A percentile compares a stretch with the other conserved stretches of the same genome.
Evolutionary conservation across 1,140 invertebrate genomes (phyloP).

Genomic region (Mya arenaria): DNA sequence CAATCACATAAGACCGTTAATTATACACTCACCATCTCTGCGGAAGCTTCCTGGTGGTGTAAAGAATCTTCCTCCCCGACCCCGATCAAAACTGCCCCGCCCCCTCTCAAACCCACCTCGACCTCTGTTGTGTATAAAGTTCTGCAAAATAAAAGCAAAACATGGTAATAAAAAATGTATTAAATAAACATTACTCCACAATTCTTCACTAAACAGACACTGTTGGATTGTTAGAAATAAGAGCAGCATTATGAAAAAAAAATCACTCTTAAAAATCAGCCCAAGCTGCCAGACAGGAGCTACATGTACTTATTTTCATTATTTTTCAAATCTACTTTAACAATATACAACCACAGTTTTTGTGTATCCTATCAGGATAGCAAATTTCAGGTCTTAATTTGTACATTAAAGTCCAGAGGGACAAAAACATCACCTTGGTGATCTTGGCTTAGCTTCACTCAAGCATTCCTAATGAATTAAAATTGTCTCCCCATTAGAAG

Average conservation of each 20-base stretch:
- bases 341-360: no score
- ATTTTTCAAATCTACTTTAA: no score
- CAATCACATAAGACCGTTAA: slow-evolving; percentile 1
- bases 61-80: slow-evolving; percentile 74
- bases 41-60: slow-evolving; percentile 75
- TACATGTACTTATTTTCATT: neutral
- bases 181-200: neutral
- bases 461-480: neutral
- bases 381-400: neutral
- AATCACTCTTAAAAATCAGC: neutral
- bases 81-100: slow-evolving; percentile 59
- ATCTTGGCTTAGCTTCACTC: neutral
- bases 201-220: no score
- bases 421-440: neutral
- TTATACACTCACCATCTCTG: slow-evolving; percentile 63
- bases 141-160: slow-evolving; percentile 49
- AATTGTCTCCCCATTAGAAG: neutral
- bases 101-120: slow-evolving; percentile 73
- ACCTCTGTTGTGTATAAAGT: slow-evolving; percentile 59
- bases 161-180: neutral
- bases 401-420: neutral
- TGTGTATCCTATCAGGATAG: no score
- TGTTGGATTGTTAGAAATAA: neutral
- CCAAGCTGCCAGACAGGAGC: neutral
- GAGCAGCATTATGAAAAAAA: neutral